Base-by-base conservation (phyloP, 2,888 invertebrate species). In the Ectemnius continuus region DNA sequence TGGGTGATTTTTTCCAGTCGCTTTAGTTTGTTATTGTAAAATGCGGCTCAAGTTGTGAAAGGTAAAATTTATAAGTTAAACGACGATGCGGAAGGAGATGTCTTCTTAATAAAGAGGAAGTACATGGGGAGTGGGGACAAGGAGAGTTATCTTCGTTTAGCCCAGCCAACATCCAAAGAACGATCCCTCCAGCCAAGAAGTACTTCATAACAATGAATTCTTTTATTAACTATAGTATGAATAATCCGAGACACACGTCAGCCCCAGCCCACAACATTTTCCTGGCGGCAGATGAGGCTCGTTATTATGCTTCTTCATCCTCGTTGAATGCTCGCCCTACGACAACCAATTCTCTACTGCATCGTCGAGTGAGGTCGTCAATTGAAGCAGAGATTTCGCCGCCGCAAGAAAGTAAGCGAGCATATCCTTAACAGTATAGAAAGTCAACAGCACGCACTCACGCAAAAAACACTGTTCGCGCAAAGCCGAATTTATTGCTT, bases 401-500 rank as follows among this genome's bases (percentile, higher is more conserved):
- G 18, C 13, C n/a, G 18, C 2, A 52, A 4, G 18, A 52, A 11
- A 13, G 8, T 18, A 18, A 18, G 5, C 52, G 52, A 52, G 52
- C 13, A 52, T 52, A n/a, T 52, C 52, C 8, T n/a, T 36, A 18
- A 18, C 52, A 52, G n/a, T 52, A 52, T 11, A 36, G 36, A 52
- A 63, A 60, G 23, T 67, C 60, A 20, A 52, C 47, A 61, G 52
- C 62, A 63, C 26, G 11, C 57, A 61, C 63, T 11, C 63, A 45
- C 67, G 36, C 61, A 65, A 64, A 14, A 58, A 8, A 59, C 56
- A n/a, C 18, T 20, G 56, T 48, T 68, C 28, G 59, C 67, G 36
- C 62, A 23, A 65, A 69, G 66, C 66, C 63, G 66, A 52, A 20
- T 14, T 76, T 77, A 77, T 77, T 77, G 77, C 77, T 77, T 76